Conservation (phyloP, 2,113 vertebrate genomes). For the Arvicanthis niloticus region DNA sequence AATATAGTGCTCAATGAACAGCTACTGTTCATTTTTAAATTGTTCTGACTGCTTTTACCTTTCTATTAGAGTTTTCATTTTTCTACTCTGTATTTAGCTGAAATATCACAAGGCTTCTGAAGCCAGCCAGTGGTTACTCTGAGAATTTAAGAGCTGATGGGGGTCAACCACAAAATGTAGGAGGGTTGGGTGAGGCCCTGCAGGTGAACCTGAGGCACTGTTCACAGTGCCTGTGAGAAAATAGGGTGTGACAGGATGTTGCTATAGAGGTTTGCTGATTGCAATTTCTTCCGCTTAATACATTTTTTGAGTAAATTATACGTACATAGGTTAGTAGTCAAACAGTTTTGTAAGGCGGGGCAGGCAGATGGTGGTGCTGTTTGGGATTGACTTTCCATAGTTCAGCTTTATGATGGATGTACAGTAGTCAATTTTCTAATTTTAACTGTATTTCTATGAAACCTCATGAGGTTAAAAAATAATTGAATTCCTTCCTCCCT, state of each 20-base stretch:
- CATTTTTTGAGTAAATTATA: not conserved
- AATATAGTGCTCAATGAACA: not conserved
- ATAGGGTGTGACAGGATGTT: not conserved
- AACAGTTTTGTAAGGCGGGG: not conserved
- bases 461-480: not conserved
- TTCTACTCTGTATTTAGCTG: not conserved
- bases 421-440: not conserved
- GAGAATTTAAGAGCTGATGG: not conserved
- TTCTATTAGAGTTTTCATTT: not conserved
- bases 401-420: not conserved
- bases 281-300: not conserved
- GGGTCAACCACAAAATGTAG: not conserved
- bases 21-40: not conserved
- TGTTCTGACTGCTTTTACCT: not conserved
- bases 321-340: not conserved
- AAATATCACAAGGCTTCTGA: not conserved
- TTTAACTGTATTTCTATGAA: constrained; percentile 31
- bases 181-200: not conserved
- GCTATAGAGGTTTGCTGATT: not conserved
- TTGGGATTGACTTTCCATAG: not conserved
- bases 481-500: not conserved
- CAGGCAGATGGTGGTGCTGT: not conserved
- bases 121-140: not conserved
- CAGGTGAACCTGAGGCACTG: not conserved
- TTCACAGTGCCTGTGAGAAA: not conserved